Evolutionary conservation across 92 coral and sea anemone species (phyloP).

Genomic region (Nematostella vectensis): DNA sequence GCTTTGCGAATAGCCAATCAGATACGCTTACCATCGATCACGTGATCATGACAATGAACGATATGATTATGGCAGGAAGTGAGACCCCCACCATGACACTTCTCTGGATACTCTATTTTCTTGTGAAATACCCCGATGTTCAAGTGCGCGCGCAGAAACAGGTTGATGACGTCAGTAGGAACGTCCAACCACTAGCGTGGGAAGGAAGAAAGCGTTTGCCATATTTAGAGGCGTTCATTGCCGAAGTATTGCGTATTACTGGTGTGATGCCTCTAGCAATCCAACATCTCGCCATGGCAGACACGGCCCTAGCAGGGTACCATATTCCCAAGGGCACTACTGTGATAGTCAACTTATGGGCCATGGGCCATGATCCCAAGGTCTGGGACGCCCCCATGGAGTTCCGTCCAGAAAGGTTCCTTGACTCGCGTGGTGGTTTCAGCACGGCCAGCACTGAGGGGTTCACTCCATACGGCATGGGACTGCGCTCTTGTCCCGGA

Average conservation of each 20-base stretch:
- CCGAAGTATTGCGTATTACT: constrained; percentile 39
- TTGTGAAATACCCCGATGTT: constrained; percentile 49
- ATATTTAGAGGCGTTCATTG: constrained; percentile 44
- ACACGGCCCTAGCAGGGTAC: constrained; percentile 42
- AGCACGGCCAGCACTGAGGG: constrained; percentile 20
- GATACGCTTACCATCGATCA: constrained; percentile 44
- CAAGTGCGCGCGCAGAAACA: constrained; percentile 51
- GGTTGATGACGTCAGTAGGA: constrained; percentile 38
- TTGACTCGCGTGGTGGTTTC: constrained; percentile 38
- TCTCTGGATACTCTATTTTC: constrained; percentile 48
- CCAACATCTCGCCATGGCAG: constrained; percentile 49
- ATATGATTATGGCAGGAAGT: constrained; percentile 57
- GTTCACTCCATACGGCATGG: constrained; percentile 43
- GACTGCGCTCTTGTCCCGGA: constrained; percentile 68
- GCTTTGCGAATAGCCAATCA: background rate
- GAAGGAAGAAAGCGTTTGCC: constrained; percentile 39
- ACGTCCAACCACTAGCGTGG: constrained; percentile 30
- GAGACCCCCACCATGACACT: constrained; percentile 60
- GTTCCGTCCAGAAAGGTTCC: constrained; percentile 56
- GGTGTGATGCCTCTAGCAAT: constrained; percentile 63
- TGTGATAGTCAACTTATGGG: constrained; percentile 55
- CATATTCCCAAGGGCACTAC: constrained; percentile 58
- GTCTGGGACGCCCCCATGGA: constrained; percentile 45
- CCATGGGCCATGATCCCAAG: constrained; percentile 59
- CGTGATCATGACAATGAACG: constrained; percentile 47